Evolutionary conservation across 2,888 invertebrate species (phyloP).

Genomic region (Eumacrocentrus americanus): DNA sequence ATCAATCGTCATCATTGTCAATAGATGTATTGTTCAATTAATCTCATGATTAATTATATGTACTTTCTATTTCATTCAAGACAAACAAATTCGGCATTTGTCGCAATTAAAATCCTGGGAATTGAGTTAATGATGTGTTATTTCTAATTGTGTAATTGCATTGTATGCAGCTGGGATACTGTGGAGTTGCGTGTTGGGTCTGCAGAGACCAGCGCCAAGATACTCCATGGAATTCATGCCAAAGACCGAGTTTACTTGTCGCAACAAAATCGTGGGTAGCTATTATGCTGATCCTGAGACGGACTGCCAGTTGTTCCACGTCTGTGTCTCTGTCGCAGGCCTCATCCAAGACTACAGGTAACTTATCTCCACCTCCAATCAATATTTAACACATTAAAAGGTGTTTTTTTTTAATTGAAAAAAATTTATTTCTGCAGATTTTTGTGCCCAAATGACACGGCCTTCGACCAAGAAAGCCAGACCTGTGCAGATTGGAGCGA

Average conservation of each 20-base stretch:
- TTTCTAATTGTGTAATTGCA: constrained; percentile 26
- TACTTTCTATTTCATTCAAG: too few species aligned
- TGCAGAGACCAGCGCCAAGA: constrained; percentile 61
- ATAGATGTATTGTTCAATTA: too few species aligned
- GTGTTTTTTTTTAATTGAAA: neutral
- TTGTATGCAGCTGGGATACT: constrained; percentile 43
- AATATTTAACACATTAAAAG: neutral
- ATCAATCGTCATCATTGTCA: too few species aligned
- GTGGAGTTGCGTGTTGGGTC: constrained; percentile 50
- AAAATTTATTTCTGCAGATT: constrained; percentile 65
- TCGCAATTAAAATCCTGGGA: constrained; percentile 13
- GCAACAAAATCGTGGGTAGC: constrained; percentile 84
- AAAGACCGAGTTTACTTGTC: constrained; percentile 76
- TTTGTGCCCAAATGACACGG: constrained; percentile 87
- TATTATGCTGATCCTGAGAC: constrained; percentile 88
- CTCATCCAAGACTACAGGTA: constrained; percentile 58
- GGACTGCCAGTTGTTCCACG: constrained; percentile 88
- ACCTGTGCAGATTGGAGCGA: constrained; percentile 93
- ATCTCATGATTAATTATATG: too few species aligned
- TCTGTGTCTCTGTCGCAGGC: constrained; percentile 85
- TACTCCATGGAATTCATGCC: constrained; percentile 64
- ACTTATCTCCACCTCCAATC: constrained; percentile 25
- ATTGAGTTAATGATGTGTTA: constrained; percentile 13
- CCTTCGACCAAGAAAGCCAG: constrained; percentile 91
- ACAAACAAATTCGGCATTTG: neutral